phyloP scores from a whole-genome alignment of 2,888 invertebrate species.

The Ochlodes sylvanus region DNA sequence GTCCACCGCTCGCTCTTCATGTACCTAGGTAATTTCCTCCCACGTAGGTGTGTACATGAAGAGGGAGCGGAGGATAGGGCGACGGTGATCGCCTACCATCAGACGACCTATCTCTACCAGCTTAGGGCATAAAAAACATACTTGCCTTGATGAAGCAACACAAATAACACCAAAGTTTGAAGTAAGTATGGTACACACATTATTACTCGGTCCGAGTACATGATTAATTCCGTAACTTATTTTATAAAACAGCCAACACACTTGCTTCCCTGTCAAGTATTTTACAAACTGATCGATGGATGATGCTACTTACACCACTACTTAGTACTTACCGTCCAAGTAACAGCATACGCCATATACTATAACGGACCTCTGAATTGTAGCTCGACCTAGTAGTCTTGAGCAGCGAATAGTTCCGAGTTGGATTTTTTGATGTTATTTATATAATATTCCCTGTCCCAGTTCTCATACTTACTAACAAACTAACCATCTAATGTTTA shows the following conservation, averaged over 20 bases:
- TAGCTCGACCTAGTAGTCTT: slow-evolving; percentile 45
- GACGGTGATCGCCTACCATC: too few relatives aligned
- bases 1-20: too few relatives aligned
- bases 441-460: too few relatives aligned
- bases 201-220: neutral
- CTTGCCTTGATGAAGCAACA: slow-evolving; percentile 6
- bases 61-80: too few relatives aligned
- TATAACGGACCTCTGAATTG: slow-evolving; percentile 48
- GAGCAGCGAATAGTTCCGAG: slow-evolving; percentile 42
- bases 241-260: neutral
- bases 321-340: slow-evolving; percentile 46
- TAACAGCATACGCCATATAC: slow-evolving; percentile 44
- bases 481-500: too few relatives aligned
- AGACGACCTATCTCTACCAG: too few relatives aligned
- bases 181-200: neutral
- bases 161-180: neutral
- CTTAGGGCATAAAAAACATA: neutral
- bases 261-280: slow-evolving; percentile 17
- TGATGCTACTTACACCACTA: slow-evolving; percentile 45
- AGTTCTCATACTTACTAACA: too few relatives aligned
- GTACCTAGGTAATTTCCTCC: too few relatives aligned
- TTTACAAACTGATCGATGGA: slow-evolving; percentile 36
- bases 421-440: neutral
- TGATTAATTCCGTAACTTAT: neutral
- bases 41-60: too few relatives aligned